Conservation (phyloP, 2,888 invertebrate species). For the Beris chalybata region DNA sequence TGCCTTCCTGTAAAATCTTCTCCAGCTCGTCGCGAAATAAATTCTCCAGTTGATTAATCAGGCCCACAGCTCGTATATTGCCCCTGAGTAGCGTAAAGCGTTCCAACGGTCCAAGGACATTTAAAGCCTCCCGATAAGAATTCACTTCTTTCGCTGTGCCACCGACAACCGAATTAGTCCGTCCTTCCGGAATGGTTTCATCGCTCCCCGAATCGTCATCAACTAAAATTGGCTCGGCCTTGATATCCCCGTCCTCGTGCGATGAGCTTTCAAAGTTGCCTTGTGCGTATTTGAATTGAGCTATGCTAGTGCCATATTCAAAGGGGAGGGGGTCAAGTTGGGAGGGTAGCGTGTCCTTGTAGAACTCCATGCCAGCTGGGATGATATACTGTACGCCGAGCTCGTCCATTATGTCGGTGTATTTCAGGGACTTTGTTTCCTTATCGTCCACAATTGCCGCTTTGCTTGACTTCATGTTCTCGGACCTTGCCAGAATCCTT, state of each 20-base stretch:
- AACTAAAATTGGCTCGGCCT: neutral
- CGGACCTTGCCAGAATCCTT: slow-evolving; percentile 25
- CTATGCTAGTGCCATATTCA: too few species aligned
- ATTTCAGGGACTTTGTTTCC: slow-evolving; percentile 29
- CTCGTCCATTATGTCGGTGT: slow-evolving; percentile 35
- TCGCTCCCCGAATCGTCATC: neutral
- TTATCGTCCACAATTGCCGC: neutral
- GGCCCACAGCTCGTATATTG: slow-evolving; percentile 24
- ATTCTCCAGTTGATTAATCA: slow-evolving; percentile 26
- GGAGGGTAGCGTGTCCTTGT: neutral
- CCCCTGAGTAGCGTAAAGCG: slow-evolving; percentile 13
- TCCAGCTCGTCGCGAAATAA: slow-evolving; percentile 20
- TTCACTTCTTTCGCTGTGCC: slow-evolving; percentile 6
- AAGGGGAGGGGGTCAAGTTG: too few species aligned
- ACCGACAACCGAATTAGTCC: neutral
- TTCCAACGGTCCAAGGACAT: slow-evolving; percentile 21
- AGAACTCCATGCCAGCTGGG: neutral
- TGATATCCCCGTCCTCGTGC: neutral
- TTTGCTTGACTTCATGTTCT: neutral
- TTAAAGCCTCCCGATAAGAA: slow-evolving; percentile 26
- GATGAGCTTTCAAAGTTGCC: neutral
- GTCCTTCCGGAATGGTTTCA: neutral
- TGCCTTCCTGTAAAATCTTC: neutral
- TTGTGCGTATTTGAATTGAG: too few species aligned
- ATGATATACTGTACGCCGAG: slow-evolving; percentile 6